Base-by-base conservation (phyloP, 2,113 vertebrate species). In the Tyrannus savana region DNA sequence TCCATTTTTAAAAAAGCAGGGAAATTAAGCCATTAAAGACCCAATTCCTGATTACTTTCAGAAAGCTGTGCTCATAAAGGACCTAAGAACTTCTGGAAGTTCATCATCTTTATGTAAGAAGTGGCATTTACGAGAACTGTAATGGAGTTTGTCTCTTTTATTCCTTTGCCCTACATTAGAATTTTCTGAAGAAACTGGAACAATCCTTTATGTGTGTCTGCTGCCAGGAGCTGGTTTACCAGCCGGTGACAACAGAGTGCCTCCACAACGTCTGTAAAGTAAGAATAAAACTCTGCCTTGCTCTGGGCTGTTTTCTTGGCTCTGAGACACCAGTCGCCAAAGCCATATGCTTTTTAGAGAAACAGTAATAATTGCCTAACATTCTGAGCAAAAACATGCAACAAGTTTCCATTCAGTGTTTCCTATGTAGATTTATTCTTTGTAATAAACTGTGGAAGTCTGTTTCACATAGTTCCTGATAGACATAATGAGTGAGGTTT, bases 181-280 rank as follows among this genome's bases (percentile, higher is more conserved):
- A 99, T 98, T 99, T 99, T 97, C 97, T 99, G 97, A 98, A 98
- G 95, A 99, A 99, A 97, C 98, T 99, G 98, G 99, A 99, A 97
- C 99, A 99, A 93, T 99, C 98, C 88, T 99, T 99, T 96, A 99
- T 99, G 99, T 99, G 99, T 81, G 99, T 99, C 84, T 99, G 99
- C 98, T 99, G 99, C 98, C 99, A 99, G 98, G 99, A 99, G 95
- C 97, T 99, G 94, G 99, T 99, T 95, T 99, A 98, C 97, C 99
- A 99, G 96, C 99, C 99, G 63, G 97, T 99, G 97, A 99, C 99
- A 97, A 99, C 99, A 53, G 96, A 98, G 97, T 99, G 99, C 97
- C 98, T 99, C 83, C 99, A 99, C 98, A 99, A 99, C 16, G 99
- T 99, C 93, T 99, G 99, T 98, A 99, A 99, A 99, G 99, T 99